Conservation (phyloP, 2,888 invertebrate species). For the Synergus umbraculus region DNA sequence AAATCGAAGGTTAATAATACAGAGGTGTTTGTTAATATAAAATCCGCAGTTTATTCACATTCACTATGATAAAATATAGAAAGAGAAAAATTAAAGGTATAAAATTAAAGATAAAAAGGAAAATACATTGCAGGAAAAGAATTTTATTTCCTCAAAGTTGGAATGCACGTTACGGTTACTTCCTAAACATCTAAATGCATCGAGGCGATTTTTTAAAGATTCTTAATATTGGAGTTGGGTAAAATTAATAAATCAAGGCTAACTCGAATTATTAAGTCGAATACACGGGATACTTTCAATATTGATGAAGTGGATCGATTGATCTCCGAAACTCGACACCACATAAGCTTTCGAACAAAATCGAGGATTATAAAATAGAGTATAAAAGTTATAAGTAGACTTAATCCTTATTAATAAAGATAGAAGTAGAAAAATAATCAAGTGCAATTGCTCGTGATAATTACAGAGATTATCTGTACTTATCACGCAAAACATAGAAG, state of each 20-base stretch:
- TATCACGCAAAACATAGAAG: conserved; percentile 15
- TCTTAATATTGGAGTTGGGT: not conserved
- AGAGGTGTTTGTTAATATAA: conserved; percentile 33
- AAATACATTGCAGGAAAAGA: not conserved
- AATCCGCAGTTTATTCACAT: not conserved
- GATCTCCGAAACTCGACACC: conserved; percentile 39
- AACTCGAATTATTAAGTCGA: conserved; percentile 6
- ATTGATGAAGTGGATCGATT: conserved; percentile 28
- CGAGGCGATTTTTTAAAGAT: not conserved
- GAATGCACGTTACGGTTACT: conserved; percentile 14
- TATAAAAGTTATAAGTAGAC: conserved; percentile 30
- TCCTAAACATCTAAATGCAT: conserved; percentile 22
- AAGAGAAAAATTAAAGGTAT: not conserved
- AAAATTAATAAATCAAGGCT: not conserved
- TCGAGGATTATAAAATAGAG: conserved; percentile 5
- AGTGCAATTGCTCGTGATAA: conserved; percentile 39
- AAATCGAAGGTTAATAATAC: conserved; percentile 21
- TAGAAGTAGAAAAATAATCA: conserved; percentile 49
- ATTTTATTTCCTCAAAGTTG: conserved; percentile 9
- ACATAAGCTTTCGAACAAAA: conserved; percentile 40
- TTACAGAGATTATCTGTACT: conserved; percentile 34
- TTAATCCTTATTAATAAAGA: conserved; percentile 26
- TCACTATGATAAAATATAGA: not conserved
- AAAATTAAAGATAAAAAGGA: not conserved
- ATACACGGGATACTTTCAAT: conserved; percentile 32